Evolutionary conservation across 2,797 vertebrate species (phyloP), one percentile per base, ranked within the genome.

Genomic region (Anguilla marmorata): DNA sequence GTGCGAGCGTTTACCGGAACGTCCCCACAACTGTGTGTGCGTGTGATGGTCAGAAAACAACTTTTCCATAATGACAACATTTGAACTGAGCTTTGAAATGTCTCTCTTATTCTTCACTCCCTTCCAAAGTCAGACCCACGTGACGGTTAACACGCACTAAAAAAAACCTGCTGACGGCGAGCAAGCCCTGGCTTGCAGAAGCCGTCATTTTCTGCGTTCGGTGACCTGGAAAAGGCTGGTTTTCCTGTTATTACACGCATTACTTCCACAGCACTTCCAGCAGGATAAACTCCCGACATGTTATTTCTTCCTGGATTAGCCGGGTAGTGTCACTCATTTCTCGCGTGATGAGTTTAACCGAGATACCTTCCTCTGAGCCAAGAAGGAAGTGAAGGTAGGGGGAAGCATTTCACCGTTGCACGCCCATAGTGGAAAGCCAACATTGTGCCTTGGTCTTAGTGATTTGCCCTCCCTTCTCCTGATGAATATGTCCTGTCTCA

Each of bases 241-340:
- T 52, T 84, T 54, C 50, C 50, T 84, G 82, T 16, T 84, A 54
- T 84, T 54, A 27, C 82, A 24, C 24, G n/a, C 82, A 52, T 84
- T 52, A 54, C 82, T 52, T 52, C 82, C 50, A 84, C 21, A 54
- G 48, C 48, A 54, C 50, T 84, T 84, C 82, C 82, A 54, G 9
- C 7, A 14, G 21, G 48, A 27, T 84, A 27, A 52, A n/a, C 82
- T 84, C 50, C 82, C 9, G 2, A 21, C 24, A 14, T n/a, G 50
- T 84, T 27, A 84, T 52, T 54, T 9, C 48, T 52, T 52, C 50
- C 48, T 84, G 82, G 45, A 52, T 84, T n/a, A 54, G 50, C 82
- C 0, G 9, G 0, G 11, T 54, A 14, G 50, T 45, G 48, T 54
- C 82, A 54, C n/a, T 54, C 50, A 54, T 54, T n/a, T 84, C 82